Base-by-base conservation (phyloP, 2,888 invertebrate genomes). In the Beris morrisii region DNA sequence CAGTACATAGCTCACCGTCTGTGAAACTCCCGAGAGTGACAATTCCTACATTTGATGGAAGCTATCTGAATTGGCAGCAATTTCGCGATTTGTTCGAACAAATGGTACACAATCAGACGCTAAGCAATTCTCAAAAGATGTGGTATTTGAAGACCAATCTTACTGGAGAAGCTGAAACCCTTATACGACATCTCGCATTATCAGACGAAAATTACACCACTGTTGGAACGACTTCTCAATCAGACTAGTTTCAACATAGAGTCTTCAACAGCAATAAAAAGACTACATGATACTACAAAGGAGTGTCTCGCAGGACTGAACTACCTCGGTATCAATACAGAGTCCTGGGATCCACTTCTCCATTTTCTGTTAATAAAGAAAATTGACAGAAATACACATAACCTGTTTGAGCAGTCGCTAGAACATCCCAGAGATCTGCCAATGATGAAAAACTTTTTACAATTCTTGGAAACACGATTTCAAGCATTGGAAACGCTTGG, bases 91-190 rank as follows among this genome's bases (percentile, higher is more conserved):
- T 53, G 6, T 53, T 53, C 31, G 6, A 28, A 12, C 53, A 53
- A 13, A 53, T 53, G 53, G 53, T 53, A 1, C 53, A 53, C 53
- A 53, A 53, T 28, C 53, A 53, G 15, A 53, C 13, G 15, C 13
- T 53, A 22, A 5, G 53, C 7, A 6, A 15, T 5, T 5, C 6
- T 4, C 53, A 53, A 28, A 53, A 53, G 28, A 46, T 46, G 46
- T 46, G 5, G 5, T 46, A 46, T 11, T 5, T 46, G n/a, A 11
- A 13, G 2, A 46, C 5, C 12, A 46, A 46, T 12, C 11, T 46
- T 5, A 11, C 46, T n/a, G 46, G 46, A 9, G 46, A 46, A 53
- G 53, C 53, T 22, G 22, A 22, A 22, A 3, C 22, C 22, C 28
- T 53, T 5, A 13, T 53, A 5, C 53, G 28, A 28, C 53, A 53